Conservation (phyloP, 1,140 invertebrate species). For the Spodoptera frugiperda region DNA sequence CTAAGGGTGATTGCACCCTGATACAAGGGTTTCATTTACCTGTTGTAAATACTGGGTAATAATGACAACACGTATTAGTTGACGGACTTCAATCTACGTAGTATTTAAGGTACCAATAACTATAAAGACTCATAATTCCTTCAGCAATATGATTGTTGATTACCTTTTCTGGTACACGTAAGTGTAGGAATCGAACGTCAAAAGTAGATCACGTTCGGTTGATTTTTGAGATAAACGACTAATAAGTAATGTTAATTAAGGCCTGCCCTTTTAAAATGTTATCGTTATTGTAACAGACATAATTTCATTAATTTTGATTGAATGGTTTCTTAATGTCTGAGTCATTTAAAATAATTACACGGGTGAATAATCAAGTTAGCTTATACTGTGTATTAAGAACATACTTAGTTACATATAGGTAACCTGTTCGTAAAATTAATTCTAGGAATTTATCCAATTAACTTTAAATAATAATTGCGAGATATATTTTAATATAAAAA, state of each 20-base stretch:
- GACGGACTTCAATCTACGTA: too few relatives aligned
- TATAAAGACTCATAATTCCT: neutral
- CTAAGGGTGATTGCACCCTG: neutral
- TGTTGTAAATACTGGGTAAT: neutral
- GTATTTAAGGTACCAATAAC: too few relatives aligned
- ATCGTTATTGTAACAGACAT: constrained; percentile 14
- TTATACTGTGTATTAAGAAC: neutral
- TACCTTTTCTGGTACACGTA: neutral
- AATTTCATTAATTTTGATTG: constrained; percentile 33
- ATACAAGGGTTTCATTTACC: neutral
- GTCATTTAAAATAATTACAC: constrained; percentile 42
- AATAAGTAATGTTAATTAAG: constrained; percentile 20
- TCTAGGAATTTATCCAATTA: constrained; percentile 29
- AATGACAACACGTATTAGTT: too few relatives aligned
- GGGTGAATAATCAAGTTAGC: constrained; percentile 6
- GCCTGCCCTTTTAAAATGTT: constrained; percentile 31
- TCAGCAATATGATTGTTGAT: too few relatives aligned
- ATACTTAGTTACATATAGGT: neutral
- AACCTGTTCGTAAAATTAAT: neutral
- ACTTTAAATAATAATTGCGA: constrained; percentile 15
- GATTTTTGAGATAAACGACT: neutral
- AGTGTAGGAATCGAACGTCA: neutral
- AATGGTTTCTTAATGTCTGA: constrained; percentile 38
- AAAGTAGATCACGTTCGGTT: neutral
- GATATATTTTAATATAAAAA: neutral